A percentile compares a stretch with the other conserved stretches of the same genome.
Conservation (phyloP, 2,888 invertebrate genomes). For the Linnaemya tessellans region DNA sequence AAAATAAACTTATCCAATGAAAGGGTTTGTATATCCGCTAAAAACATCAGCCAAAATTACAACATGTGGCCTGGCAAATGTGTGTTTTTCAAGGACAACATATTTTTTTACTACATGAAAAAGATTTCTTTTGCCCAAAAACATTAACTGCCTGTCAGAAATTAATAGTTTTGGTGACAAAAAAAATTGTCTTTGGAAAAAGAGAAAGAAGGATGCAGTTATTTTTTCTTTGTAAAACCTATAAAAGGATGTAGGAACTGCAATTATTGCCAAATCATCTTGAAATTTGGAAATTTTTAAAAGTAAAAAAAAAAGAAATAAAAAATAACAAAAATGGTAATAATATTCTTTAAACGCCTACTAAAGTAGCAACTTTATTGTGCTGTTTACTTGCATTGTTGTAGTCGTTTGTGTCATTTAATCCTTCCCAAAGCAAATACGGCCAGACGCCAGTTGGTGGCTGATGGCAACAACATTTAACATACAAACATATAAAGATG, state of each 20-base stretch:
- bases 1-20: constrained; percentile 52
- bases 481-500: neutral
- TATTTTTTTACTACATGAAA: constrained; percentile 23
- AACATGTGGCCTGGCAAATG: constrained; percentile 40
- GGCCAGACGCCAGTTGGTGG: constrained; percentile 67
- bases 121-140: neutral
- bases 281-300: constrained; percentile 9
- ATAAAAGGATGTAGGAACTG: constrained; percentile 25
- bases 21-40: constrained; percentile 66
- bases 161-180: constrained; percentile 39
- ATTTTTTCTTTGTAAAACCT: constrained; percentile 16
- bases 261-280: constrained; percentile 70
- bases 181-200: neutral
- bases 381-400: constrained; percentile 15
- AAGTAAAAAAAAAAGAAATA: constrained; percentile 2
- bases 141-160: constrained; percentile 27
- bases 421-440: constrained; percentile 50
- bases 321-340: constrained; percentile 21
- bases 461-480: constrained; percentile 16
- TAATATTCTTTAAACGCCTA: constrained; percentile 47
- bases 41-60: constrained; percentile 45
- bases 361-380: constrained; percentile 47
- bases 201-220: constrained; percentile 38
- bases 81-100: constrained; percentile 28
- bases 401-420: constrained; percentile 52